Conservation (phyloP, 2,797 vertebrate genomes). For the Ctenochaetus hawaiiensis region DNA sequence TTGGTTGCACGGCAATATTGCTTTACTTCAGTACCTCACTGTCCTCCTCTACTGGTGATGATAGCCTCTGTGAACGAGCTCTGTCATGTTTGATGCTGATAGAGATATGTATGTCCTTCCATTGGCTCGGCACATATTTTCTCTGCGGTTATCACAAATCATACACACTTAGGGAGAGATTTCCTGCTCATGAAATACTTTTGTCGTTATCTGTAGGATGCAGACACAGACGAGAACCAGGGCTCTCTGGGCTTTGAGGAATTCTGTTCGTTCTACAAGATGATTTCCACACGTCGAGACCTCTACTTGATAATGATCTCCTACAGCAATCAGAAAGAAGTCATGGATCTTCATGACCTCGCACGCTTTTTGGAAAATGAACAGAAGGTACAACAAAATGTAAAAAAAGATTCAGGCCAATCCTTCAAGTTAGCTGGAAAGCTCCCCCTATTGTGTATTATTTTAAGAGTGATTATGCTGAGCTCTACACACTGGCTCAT, state of each 20-base stretch:
- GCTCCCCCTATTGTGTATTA: too few relatives aligned
- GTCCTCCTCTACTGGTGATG: conserved; percentile 24
- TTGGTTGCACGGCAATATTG: conserved; percentile 53
- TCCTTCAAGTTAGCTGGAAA: background rate
- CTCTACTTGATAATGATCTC: conserved; percentile 96
- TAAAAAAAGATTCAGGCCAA: background rate
- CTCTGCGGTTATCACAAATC: conserved; percentile 38
- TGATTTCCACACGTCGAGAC: conserved; percentile 96
- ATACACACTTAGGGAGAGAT: conserved; percentile 20
- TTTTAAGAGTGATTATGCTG: too few relatives aligned
- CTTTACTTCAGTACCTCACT: conserved; percentile 56
- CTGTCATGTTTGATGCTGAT: conserved; percentile 26
- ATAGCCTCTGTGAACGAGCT: conserved; percentile 25
- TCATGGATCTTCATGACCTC: conserved; percentile 89
- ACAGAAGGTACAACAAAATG: conserved; percentile 89
- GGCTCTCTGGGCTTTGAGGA: conserved; percentile 94
- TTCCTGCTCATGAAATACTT: conserved; percentile 38
- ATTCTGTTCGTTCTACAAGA: conserved; percentile 97
- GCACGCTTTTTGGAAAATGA: conserved; percentile 92
- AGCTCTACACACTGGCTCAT: too few relatives aligned
- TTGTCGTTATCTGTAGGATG: conserved; percentile 85
- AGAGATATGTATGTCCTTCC: conserved; percentile 18
- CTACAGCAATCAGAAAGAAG: conserved; percentile 96
- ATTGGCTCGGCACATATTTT: conserved; percentile 24
- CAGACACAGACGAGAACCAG: conserved; percentile 95